phyloP scores from a whole-genome alignment of 2,888 invertebrate species.

The Drosophila lutescens region DNA sequence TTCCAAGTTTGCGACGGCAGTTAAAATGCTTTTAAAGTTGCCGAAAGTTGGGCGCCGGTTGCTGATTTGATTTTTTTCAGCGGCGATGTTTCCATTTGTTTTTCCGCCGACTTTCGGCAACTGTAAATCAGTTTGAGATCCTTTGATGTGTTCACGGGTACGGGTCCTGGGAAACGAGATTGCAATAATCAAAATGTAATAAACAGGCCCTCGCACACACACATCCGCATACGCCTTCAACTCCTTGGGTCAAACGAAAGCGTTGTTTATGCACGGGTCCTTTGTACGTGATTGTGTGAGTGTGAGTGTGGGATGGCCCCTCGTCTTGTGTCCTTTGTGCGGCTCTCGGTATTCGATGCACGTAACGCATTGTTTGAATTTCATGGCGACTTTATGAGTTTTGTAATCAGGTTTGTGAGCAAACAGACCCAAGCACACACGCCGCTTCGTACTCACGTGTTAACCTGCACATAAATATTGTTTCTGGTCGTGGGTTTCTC shows the following conservation, averaged over 20 bases:
- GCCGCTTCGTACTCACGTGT: conserved; percentile 27
- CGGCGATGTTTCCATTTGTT: conserved; percentile 24
- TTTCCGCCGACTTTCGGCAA: conserved; percentile 11
- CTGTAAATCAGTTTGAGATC: conserved; percentile 57
- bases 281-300: conserved; percentile 28
- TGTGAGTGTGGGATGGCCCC: conserved; percentile 25
- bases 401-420: conserved; percentile 72
- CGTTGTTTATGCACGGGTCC: conserved; percentile 69
- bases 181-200: conserved; percentile 76
- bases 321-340: conserved; percentile 38
- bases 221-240: conserved; percentile 45
- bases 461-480: conserved; percentile 46
- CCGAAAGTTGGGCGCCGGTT: conserved; percentile 25
- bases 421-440: conserved; percentile 56
- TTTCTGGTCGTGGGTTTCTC: conserved; percentile 22
- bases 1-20: conserved; percentile 10
- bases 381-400: conserved; percentile 81
- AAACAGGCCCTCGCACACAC: conserved; percentile 59
- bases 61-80: conserved; percentile 44
- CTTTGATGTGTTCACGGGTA: conserved; percentile 41
- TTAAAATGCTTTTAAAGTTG: conserved; percentile 53
- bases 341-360: conserved; percentile 66
- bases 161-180: conserved; percentile 56
- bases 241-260: conserved; percentile 74
- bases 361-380: conserved; percentile 80